A percentile compares a stretch with the other conserved stretches of the same genome.
phyloP scores from a whole-genome alignment of 2,797 vertebrate species.

The Lagodon rhomboides region DNA sequence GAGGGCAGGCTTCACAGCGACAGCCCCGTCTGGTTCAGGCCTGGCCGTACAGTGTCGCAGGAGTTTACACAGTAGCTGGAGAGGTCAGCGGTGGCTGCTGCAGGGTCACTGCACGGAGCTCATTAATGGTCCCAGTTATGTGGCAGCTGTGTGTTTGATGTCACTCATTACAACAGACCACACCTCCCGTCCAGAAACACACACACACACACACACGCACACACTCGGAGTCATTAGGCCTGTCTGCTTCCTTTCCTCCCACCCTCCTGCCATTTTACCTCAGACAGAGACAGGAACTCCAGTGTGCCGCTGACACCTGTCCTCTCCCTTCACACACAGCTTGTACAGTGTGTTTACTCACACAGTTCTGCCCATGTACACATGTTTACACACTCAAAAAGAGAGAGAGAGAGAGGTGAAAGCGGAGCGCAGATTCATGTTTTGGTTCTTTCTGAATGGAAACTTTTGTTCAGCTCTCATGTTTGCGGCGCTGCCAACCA shows the following conservation, averaged over 20 bases:
- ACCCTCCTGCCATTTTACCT: slow-evolving; percentile 41
- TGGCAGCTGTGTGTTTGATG: slow-evolving; percentile 83
- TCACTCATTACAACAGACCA: slow-evolving; percentile 71
- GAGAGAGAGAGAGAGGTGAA: slow-evolving; percentile 37
- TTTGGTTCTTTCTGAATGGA: slow-evolving; percentile 79
- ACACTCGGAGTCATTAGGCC: slow-evolving; percentile 39
- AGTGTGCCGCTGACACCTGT: slow-evolving; percentile 45
- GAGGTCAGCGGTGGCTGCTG: slow-evolving; percentile 70
- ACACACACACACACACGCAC: slow-evolving; percentile 45
- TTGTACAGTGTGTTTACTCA: slow-evolving; percentile 40
- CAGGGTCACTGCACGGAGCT: slow-evolving; percentile 74
- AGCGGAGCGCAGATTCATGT: slow-evolving; percentile 64
- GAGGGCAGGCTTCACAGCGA: slow-evolving; percentile 2
- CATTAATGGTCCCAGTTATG: slow-evolving; percentile 79
- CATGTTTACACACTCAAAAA: slow-evolving; percentile 35
- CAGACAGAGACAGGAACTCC: slow-evolving; percentile 33
- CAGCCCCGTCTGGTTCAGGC: slow-evolving; percentile 28
- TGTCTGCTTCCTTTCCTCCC: slow-evolving; percentile 39
- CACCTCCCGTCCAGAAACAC: slow-evolving; percentile 45
- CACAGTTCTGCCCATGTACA: slow-evolving; percentile 22
- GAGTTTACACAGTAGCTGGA: slow-evolving; percentile 75
- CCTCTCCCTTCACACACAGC: slow-evolving; percentile 22
- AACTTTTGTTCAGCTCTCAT: slow-evolving; percentile 79
- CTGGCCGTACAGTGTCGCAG: slow-evolving; percentile 51
- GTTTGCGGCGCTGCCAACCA: slow-evolving; percentile 68